Base-by-base conservation (phyloP, 2,113 vertebrate species). In the Stercorarius parasiticus region DNA sequence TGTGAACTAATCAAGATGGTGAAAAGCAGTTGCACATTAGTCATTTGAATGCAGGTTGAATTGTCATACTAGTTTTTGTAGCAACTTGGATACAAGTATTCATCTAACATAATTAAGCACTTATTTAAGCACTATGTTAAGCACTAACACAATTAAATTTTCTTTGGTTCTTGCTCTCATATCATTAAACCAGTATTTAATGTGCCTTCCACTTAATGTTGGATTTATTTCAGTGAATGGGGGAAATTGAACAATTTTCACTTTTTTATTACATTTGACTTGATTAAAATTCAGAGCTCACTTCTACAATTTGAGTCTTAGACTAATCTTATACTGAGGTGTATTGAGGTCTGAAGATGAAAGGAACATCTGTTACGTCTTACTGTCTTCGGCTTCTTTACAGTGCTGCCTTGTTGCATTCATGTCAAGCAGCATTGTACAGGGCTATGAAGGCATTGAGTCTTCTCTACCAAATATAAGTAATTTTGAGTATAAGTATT, bases 391-490 rank as follows among this genome's bases (percentile, higher is more conserved):
- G 98, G 99, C 99, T 99, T 99, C 99, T 99, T 99, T 99, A 99
- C 99, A 98, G 99, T 99, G 99, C 99, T 99, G 99, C 99, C 99
- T 99, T 99, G 99, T 99, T 98, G 98, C 98, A 94, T 99, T n/a
- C n/a, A 98, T 98, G 98, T 99, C 99, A 99, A 99, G 99, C 99
- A 99, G 99, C 99, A 99, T 99, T 99, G 99, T 99, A 99, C 98
- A 99, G 98, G 99, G 99, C 99, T 99, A 99, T 99, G 98, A 99
- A 97, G 98, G 98, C 98, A 96, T 47, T 97, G 97, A 98, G 98
- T 97, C 87, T 82, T 90, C 59, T 97, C 97, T 91, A n/a, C 97
- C 82, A 20, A 30, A 50, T 61, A 91, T 2, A 49, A 82, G 32
- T 73, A 67, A n/a, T 50, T 82, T 84, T 88, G 38, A 26, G 40